Evolutionary conservation across 2,113 vertebrate species (phyloP).

Genomic region (Tenebrosternarchus preto): DNA sequence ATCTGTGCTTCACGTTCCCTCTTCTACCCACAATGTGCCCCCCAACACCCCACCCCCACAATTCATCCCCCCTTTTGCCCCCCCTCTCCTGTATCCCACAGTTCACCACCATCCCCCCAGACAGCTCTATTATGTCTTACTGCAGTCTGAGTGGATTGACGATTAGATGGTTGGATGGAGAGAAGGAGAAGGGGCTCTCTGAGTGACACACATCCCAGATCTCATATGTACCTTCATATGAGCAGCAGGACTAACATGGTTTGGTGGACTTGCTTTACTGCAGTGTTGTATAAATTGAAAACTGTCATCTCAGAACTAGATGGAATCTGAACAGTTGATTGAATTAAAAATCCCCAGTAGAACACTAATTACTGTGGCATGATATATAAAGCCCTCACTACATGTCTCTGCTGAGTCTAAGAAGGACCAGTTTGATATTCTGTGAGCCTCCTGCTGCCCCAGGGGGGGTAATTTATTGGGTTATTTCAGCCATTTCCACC

Average conservation of each 20-base stretch:
- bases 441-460: conserved; percentile 54
- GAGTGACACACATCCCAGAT: conserved; percentile 1
- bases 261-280: not conserved
- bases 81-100: not conserved
- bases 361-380: conserved; percentile 33
- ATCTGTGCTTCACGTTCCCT: no score
- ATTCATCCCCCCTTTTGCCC: not conserved
- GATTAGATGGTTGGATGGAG: not conserved
- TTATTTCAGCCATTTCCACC: conserved; percentile 50
- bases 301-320: conserved; percentile 22
- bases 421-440: conserved; percentile 62
- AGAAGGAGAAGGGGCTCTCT: not conserved
- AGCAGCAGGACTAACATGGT: conserved; percentile 29
- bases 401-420: not conserved
- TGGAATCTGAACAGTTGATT: conserved; percentile 37
- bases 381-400: conserved; percentile 22
- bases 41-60: not conserved
- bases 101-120: not conserved
- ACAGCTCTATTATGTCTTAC: not conserved
- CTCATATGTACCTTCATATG: not conserved
- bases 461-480: conserved; percentile 63
- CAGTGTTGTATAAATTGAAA: not conserved
- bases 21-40: no score
- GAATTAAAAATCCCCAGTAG: conserved; percentile 38
- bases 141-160: not conserved